A percentile compares a stretch with the other conserved stretches of the same genome.
Conservation (phyloP, 2,888 invertebrate genomes). For the Endotricha flammealis region DNA sequence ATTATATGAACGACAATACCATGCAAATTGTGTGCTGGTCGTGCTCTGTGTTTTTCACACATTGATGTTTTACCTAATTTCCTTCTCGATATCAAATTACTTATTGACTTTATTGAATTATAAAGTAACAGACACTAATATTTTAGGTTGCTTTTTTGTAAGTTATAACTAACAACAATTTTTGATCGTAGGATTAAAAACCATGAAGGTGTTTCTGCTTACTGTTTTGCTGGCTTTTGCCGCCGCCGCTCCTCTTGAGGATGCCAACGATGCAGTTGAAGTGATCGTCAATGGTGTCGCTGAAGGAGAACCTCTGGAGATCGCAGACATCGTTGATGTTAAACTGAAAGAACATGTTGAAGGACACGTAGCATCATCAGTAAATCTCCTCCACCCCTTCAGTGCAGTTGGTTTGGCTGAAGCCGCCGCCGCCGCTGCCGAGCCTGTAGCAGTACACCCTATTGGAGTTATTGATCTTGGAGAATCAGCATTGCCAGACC, state of each 20-base stretch:
- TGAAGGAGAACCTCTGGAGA: slow-evolving; percentile 45
- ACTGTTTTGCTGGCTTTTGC: slow-evolving; percentile 47
- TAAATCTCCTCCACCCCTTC: slow-evolving; percentile 43
- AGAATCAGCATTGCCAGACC: too few relatives aligned
- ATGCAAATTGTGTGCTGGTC: too few relatives aligned
- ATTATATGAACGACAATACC: too few relatives aligned
- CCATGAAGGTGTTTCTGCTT: slow-evolving; percentile 51
- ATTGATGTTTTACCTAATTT: too few relatives aligned
- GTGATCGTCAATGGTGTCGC: slow-evolving; percentile 49
- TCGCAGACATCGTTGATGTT: slow-evolving; percentile 41
- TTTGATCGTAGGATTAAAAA: slow-evolving; percentile 30
- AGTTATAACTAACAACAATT: slow-evolving; percentile 3
- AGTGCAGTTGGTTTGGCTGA: slow-evolving; percentile 48
- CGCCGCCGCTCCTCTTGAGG: slow-evolving; percentile 38
- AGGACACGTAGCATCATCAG: slow-evolving; percentile 33
- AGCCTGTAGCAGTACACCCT: slow-evolving; percentile 16
- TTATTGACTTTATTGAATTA: background rate
- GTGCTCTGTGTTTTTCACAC: too few relatives aligned
- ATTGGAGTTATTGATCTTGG: slow-evolving; percentile 16
- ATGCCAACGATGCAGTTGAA: slow-evolving; percentile 38
- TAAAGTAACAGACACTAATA: background rate
- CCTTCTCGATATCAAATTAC: too few relatives aligned
- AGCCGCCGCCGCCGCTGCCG: slow-evolving; percentile 30
- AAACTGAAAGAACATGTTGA: slow-evolving; percentile 41
- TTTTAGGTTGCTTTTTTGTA: background rate